Percentiles rank a stretch among this genome's conserved stretches.
phyloP scores from a whole-genome alignment of 2,797 vertebrate species.

The Euphonia xanthogaster region DNA sequence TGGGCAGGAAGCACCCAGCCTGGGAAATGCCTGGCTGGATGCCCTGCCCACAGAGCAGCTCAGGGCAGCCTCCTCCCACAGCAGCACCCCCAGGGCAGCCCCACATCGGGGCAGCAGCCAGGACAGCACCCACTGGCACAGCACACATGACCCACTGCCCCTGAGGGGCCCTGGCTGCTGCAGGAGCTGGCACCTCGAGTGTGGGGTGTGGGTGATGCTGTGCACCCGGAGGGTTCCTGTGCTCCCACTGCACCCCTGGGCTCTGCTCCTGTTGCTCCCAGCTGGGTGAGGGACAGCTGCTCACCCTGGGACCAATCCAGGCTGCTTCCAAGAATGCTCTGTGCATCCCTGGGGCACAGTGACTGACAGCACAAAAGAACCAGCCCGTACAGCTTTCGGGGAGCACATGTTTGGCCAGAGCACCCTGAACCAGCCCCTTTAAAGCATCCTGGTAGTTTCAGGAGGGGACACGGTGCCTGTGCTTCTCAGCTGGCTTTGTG shows the following conservation, averaged over 20 bases:
- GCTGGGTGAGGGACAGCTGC: neutral
- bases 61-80: neutral
- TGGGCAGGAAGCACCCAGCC: neutral
- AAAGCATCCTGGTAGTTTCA: neutral
- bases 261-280: neutral
- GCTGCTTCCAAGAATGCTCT: neutral
- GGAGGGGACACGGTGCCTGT: neutral
- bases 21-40: neutral
- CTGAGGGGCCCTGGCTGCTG: neutral
- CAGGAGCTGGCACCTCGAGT: accelerated
- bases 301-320: neutral
- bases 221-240: accelerated
- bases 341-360: neutral
- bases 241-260: neutral
- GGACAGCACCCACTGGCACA: neutral
- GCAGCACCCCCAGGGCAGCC: neutral
- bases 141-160: accelerated
- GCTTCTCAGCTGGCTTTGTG: neutral
- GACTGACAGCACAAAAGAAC: neutral
- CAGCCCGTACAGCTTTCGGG: neutral
- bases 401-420: neutral
- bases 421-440: neutral
- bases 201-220: accelerated
- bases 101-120: neutral
- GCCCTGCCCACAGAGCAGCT: neutral